These are phyloP conservation scores for Rhizomys pruinosus DNA, from an alignment of 2,113 vertebrate genomes.

Conservation along the genomic window DNA sequence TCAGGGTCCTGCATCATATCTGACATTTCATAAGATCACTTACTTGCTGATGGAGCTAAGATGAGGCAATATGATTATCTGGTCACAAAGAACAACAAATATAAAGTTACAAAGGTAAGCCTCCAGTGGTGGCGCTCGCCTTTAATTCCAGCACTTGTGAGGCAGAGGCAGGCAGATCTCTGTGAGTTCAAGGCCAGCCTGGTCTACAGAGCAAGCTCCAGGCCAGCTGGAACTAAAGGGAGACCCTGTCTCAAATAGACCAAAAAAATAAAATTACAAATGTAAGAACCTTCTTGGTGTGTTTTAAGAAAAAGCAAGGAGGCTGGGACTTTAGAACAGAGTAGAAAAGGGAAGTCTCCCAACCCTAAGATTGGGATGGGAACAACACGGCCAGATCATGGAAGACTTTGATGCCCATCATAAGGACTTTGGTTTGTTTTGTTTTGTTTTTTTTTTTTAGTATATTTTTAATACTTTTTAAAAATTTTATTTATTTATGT, in stretches of 20 bases:
- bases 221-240: no score
- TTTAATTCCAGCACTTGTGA: no score
- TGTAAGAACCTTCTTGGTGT: not conserved
- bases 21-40: not conserved
- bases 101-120: not conserved
- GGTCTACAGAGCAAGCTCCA: no score
- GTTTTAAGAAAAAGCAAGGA: conserved; percentile 16
- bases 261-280: not conserved
- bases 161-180: no score
- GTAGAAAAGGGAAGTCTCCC: not conserved
- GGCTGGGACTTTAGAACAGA: not conserved
- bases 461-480: no score
- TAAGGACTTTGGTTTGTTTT: conserved; percentile 33
- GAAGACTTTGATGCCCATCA: not conserved
- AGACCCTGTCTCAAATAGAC: no score
- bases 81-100: not conserved
- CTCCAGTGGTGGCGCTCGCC: no score
- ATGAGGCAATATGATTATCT: not conserved
- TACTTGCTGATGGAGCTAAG: conserved; percentile 22
- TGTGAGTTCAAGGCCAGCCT: no score
- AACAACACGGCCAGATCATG: not conserved
- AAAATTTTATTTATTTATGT: no score
- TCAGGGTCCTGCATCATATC: not conserved
- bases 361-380: not conserved
- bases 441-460: no score